These are phyloP conservation scores for Coregonus sp. DNA, from an alignment of 2,797 vertebrate genomes.

Conservation along the genomic window DNA sequence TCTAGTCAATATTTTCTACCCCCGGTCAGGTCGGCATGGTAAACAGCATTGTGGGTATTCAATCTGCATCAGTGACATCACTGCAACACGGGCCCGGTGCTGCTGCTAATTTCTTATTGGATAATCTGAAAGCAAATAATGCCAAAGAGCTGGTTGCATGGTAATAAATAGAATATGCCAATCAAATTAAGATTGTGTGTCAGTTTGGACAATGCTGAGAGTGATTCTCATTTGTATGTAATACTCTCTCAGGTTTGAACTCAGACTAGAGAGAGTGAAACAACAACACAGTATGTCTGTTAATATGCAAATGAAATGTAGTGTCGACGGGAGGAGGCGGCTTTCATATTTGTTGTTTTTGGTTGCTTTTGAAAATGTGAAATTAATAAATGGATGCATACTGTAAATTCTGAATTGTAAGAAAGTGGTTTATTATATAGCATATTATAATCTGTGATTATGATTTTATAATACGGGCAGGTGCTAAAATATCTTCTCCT, in stretches of 20 bases:
- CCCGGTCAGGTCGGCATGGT: constrained; percentile 33
- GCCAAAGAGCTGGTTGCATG: constrained; percentile 54
- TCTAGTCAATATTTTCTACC: constrained; percentile 42
- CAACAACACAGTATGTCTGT: not conserved
- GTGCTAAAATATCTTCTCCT: not conserved
- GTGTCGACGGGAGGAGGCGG: not conserved
- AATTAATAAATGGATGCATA: not conserved
- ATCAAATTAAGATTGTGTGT: constrained; percentile 67
- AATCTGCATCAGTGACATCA: constrained; percentile 67
- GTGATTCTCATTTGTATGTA: constrained; percentile 60
- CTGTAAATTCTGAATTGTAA: not conserved
- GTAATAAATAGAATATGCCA: constrained; percentile 79
- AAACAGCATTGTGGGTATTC: constrained; percentile 62
- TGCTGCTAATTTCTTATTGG: constrained; percentile 59
- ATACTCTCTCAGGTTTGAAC: constrained; percentile 36
- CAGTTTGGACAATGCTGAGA: constrained; percentile 57
- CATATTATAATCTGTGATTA: not conserved
- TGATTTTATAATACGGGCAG: not conserved
- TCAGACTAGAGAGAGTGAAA: constrained; percentile 15
- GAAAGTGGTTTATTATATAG: not conserved
- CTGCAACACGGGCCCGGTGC: constrained; percentile 19
- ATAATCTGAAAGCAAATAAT: constrained; percentile 65
- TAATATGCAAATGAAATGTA: constrained; percentile 38
- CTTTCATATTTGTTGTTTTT: too few relatives aligned
- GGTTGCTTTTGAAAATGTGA: not conserved